Conservation (phyloP, 2,888 invertebrate species). For the Abscondita cerata region DNA sequence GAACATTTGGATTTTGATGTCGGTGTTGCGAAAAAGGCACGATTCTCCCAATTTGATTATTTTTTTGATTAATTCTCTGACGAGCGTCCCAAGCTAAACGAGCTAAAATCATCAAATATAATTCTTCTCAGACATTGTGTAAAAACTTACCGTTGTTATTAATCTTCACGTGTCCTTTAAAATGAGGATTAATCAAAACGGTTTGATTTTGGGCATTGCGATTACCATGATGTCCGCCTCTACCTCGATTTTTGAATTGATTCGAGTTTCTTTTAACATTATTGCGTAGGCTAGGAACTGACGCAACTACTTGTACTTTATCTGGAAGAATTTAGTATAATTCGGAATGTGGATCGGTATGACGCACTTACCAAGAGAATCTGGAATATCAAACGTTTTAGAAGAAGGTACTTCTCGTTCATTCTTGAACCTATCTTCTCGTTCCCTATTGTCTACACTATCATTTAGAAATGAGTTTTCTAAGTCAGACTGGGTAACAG, state of each 20-base stretch:
- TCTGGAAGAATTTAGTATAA: slow-evolving; percentile 10
- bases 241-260: slow-evolving; percentile 9
- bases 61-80: slow-evolving; percentile 14
- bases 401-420: slow-evolving; percentile 37
- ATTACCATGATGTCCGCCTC: slow-evolving; percentile 18
- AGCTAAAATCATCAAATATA: slow-evolving; percentile 33
- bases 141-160: slow-evolving; percentile 60
- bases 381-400: slow-evolving; percentile 33
- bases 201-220: slow-evolving; percentile 57
- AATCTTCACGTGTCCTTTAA: slow-evolving; percentile 67
- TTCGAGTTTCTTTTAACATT: slow-evolving; percentile 3
- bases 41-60: slow-evolving; percentile 15
- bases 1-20: slow-evolving; percentile 23
- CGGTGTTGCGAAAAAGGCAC: slow-evolving; percentile 15
- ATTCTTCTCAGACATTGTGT: too few species aligned
- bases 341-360: background rate
- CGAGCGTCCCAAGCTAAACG: slow-evolving; percentile 43
- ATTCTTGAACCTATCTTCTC: slow-evolving; percentile 40
- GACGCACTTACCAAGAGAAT: slow-evolving; percentile 36
- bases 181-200: slow-evolving; percentile 73
- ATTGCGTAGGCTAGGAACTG: slow-evolving; percentile 8
- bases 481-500: slow-evolving; percentile 18
- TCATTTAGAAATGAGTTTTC: slow-evolving; percentile 24
- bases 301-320: slow-evolving; percentile 9
- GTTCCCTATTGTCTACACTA: slow-evolving; percentile 36